These are phyloP conservation scores for Yponomeuta evonymella DNA, from an alignment of 2,888 invertebrate species.

Conservation along the genomic window DNA sequence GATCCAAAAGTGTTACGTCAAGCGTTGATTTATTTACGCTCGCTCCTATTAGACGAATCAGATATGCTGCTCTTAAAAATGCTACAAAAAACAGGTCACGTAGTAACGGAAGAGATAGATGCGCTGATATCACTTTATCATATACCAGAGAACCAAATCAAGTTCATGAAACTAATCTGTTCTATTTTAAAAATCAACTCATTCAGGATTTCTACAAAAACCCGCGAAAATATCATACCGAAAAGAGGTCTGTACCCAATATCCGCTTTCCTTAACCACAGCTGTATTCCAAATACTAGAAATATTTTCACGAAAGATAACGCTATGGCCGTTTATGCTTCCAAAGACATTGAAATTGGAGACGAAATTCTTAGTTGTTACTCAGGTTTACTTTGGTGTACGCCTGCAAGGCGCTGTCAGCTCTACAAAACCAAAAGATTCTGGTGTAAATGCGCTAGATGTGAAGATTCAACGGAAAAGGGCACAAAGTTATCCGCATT, in stretches of 20 bases:
- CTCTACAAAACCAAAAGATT: constrained; percentile 80
- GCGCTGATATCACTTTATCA: constrained; percentile 54
- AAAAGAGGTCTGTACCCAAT: constrained; percentile 80
- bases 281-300: constrained; percentile 80
- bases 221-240: constrained; percentile 45
- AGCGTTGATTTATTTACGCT: constrained; percentile 46
- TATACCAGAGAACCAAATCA: constrained; percentile 66
- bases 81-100: constrained; percentile 61
- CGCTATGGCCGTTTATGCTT: constrained; percentile 76
- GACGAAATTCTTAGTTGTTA: constrained; percentile 81
- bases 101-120: constrained; percentile 66
- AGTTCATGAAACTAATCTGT: constrained; percentile 70
- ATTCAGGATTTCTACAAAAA: constrained; percentile 70
- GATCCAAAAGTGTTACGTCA: constrained; percentile 32
- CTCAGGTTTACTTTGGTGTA: constrained; percentile 81
- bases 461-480: constrained; percentile 78
- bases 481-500: constrained; percentile 73
- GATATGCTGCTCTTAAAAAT: constrained; percentile 58
- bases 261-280: constrained; percentile 81
- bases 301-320: constrained; percentile 75
- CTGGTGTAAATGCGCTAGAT: constrained; percentile 78
- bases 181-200: constrained; percentile 79
- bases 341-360: constrained; percentile 71
- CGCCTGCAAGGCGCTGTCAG: constrained; percentile 76
- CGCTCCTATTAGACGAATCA: constrained; percentile 44